phyloP scores from a whole-genome alignment of 2,113 vertebrate species.

The Toxotes chatareus region DNA sequence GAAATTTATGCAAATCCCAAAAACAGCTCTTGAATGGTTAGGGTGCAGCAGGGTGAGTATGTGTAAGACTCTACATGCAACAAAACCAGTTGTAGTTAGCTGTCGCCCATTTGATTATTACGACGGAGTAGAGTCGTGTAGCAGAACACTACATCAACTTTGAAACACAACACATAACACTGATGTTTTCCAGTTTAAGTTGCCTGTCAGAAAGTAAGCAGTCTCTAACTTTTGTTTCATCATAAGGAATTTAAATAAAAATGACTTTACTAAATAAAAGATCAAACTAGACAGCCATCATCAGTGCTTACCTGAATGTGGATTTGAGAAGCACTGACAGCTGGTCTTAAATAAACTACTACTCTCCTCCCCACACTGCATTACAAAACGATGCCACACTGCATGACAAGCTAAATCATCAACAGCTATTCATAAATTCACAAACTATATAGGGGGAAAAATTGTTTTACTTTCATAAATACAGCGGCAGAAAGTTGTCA shows the following conservation, averaged over 20 bases:
- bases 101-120: slow-evolving; percentile 1
- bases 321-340: background rate
- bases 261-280: background rate
- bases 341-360: background rate
- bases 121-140: background rate
- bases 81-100: background rate
- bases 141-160: background rate
- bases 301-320: background rate
- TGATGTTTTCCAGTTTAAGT: background rate
- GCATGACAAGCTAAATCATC: background rate
- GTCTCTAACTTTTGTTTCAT: background rate
- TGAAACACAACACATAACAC: background rate
- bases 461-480: background rate
- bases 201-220: background rate
- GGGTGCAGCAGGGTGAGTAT: background rate
- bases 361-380: too few species aligned
- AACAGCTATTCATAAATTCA: background rate
- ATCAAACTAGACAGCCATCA: background rate
- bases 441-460: too few species aligned
- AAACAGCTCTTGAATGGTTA: background rate
- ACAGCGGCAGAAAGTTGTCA: slow-evolving; percentile 5
- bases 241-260: background rate
- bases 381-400: background rate
- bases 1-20: slow-evolving; percentile 72
- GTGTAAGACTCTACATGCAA: background rate